A percentile compares a stretch with the other conserved stretches of the same genome.
These are phyloP conservation scores for Atherinosoma microstoma DNA, from an alignment of 2,797 vertebrate genomes.

Conservation along the genomic window DNA sequence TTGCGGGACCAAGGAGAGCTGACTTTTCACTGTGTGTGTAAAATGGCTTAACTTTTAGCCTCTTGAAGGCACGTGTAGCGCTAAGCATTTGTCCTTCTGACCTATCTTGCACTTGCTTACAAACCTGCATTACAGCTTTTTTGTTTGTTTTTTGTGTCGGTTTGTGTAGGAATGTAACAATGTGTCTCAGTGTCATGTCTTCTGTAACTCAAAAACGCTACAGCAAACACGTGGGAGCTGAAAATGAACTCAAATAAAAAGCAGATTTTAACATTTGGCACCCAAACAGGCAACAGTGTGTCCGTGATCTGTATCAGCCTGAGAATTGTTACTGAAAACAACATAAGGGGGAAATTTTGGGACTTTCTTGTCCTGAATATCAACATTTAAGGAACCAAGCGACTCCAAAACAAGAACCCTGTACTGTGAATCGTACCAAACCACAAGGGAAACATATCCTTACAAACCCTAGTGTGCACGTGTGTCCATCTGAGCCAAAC, in stretches of 20 bases:
- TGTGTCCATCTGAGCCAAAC: conserved; percentile 9
- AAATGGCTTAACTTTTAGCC: conserved; percentile 65
- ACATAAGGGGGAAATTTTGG: background rate
- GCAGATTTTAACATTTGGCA: conserved; percentile 11
- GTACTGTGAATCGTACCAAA: conserved; percentile 5
- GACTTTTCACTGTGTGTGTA: conserved; percentile 38
- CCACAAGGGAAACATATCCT: conserved; percentile 5
- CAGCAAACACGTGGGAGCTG: background rate
- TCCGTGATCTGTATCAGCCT: background rate
- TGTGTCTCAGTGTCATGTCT: background rate
- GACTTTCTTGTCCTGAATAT: background rate
- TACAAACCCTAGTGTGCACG: background rate
- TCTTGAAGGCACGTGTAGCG: conserved; percentile 62
- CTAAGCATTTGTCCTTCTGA: conserved; percentile 57
- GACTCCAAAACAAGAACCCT: conserved; percentile 13
- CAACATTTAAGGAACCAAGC: background rate
- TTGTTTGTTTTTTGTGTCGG: conserved; percentile 13
- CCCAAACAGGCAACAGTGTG: background rate
- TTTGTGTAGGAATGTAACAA: conserved; percentile 3
- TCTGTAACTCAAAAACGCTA: background rate
- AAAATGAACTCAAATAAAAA: background rate
- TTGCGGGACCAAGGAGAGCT: conserved; percentile 23
- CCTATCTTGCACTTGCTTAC: conserved; percentile 13
- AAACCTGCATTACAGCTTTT: conserved; percentile 1
- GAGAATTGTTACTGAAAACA: conserved; percentile 1